Evolutionary conservation across 2,113 vertebrate genomes (phyloP), one percentile per base, ranked within the genome.

Genomic region (Buteo buteo): DNA sequence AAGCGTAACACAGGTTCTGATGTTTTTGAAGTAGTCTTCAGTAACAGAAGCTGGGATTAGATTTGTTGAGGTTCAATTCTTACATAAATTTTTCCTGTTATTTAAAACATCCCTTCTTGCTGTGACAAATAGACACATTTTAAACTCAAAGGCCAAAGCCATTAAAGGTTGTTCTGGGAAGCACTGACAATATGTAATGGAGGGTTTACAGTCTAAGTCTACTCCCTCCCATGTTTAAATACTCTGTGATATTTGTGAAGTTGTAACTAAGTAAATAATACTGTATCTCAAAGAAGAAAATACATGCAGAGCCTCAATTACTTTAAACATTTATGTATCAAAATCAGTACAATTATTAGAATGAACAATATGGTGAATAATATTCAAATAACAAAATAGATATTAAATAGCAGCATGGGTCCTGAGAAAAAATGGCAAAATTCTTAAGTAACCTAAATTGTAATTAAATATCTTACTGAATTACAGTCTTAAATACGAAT

Each of bases 381-480:
- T 38, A 49, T 42, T 55, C 5, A 72, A 84, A 76, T 64, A 64
- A 19, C 10, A 50, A 82, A 80, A 36, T 83, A 38, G 5, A 11
- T 71, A 29, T 55, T 74, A 64, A 79, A 64, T 17, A 82, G 55
- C 6, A 82, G 20, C 65, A 64, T 26, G 29, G 17, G 26, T 69
- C 50, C 67, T 49, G 65, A 88, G 69, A 52, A 72, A 84, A 62
- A 84, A 62, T 6, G 2, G 57, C 70, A 50, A 74, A 54, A 24
- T 84, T 73, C 59, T 80, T 9, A 47, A 77, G 6, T 42, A 64
- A 67, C 52, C 22, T n/a, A 20, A 74, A 76, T 15, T 67, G 62
- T 86, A 91, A 93, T 85, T 52, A 67, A 69, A 67, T 64, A 59
- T 16, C 65, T 55, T 55, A 47, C 42, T 78, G 54, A 88, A 78